These are phyloP conservation scores for Drosophila kuntzei DNA, from an alignment of 2,888 invertebrate genomes.

Conservation along the genomic window DNA sequence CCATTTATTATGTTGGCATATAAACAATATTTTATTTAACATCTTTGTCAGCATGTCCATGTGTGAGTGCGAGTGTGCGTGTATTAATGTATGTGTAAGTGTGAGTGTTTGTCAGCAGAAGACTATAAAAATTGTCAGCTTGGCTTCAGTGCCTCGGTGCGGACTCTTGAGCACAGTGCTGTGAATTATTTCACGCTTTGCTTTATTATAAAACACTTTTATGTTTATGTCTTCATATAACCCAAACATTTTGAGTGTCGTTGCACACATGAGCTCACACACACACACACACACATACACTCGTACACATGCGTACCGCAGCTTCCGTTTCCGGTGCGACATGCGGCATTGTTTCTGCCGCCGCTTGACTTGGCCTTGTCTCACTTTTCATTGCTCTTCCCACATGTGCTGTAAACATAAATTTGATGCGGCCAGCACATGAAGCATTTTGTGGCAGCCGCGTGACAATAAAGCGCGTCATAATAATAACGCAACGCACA, in stretches of 20 bases:
- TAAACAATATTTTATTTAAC: constrained; percentile 82
- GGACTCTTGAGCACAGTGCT: constrained; percentile 48
- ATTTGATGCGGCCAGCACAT: constrained; percentile 66
- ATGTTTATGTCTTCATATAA: constrained; percentile 81
- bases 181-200: constrained; percentile 81
- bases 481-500: constrained; percentile 59
- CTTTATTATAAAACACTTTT: constrained; percentile 83
- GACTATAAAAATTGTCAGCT: constrained; percentile 82
- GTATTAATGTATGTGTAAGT: constrained; percentile 3
- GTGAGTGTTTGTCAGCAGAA: constrained; percentile 23
- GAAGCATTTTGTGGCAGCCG: constrained; percentile 56
- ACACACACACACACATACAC: constrained; percentile 25
- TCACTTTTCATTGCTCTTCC: constrained; percentile 68
- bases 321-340: constrained; percentile 67
- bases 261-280: constrained; percentile 26
- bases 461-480: constrained; percentile 77
- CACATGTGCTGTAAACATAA: constrained; percentile 77
- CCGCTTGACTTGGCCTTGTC: constrained; percentile 34
- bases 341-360: constrained; percentile 64
- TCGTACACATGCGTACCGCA: constrained; percentile 14
- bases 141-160: constrained; percentile 53
- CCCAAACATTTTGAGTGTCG: constrained; percentile 73
- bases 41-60: constrained; percentile 65
- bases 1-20: constrained; percentile 79
- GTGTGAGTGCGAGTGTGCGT: background rate